These are phyloP conservation scores for Perca schrenkii DNA, from an alignment of 2,113 vertebrate genomes.

Conservation along the genomic window DNA sequence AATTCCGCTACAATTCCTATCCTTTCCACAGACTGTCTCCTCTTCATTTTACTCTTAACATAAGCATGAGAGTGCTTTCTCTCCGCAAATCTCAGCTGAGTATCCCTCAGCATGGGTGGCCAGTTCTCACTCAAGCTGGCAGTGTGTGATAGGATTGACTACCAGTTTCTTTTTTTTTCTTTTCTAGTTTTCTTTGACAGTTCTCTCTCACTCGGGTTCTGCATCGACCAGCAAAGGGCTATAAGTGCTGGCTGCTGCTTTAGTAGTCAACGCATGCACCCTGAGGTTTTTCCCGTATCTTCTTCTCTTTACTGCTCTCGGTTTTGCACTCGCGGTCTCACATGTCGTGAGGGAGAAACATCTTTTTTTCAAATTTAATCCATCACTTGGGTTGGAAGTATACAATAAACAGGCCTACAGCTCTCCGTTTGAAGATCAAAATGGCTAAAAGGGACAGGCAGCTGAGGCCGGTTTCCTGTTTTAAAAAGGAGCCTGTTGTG, in stretches of 20 bases:
- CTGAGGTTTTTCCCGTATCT: constrained; percentile 32
- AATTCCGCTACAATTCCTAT: constrained; percentile 1
- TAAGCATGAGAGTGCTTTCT: constrained; percentile 38
- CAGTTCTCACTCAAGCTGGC: constrained; percentile 63
- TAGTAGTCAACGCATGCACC: constrained; percentile 33
- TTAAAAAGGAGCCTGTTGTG: constrained; percentile 51
- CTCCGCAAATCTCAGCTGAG: constrained; percentile 57
- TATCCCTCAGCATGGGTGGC: constrained; percentile 69
- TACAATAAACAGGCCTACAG: constrained; percentile 57
- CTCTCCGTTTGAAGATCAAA: constrained; percentile 65
- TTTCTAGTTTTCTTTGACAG: constrained; percentile 41
- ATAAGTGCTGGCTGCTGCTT: constrained; percentile 42
- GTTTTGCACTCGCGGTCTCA: constrained; percentile 45
- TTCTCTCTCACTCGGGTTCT: constrained; percentile 42
- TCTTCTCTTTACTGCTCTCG: constrained; percentile 25
- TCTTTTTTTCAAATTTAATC: constrained; percentile 55
- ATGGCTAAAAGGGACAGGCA: constrained; percentile 35
- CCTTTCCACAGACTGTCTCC: neutral
- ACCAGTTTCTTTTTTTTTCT: constrained; percentile 2
- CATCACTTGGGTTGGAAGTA: constrained; percentile 31
- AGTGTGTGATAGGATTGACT: constrained; percentile 70
- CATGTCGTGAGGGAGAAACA: constrained; percentile 40
- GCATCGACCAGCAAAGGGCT: constrained; percentile 48
- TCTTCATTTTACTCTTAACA: constrained; percentile 52
- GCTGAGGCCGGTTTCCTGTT: constrained; percentile 28